Base-by-base conservation (phyloP, 2,888 invertebrate genomes). In the Agonum fuliginosum region DNA sequence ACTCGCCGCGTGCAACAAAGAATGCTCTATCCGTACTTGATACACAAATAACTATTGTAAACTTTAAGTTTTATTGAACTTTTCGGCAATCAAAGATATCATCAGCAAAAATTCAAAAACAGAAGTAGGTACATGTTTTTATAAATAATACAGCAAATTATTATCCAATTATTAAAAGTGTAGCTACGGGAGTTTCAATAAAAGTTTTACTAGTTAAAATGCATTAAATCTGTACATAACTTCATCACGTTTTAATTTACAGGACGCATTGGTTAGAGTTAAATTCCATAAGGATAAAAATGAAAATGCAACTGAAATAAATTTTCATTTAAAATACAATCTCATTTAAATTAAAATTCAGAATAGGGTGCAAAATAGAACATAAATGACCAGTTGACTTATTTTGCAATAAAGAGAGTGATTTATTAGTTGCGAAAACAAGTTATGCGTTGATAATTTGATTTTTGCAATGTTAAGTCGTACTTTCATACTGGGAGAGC, bases 361-460 rank as follows among this genome's bases (percentile, higher is more conserved):
- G 54, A 54, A 24, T 54, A n/a, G 54, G 24, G 5, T 0, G 24
- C 3, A 12, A 27, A 54, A 54, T 24, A 5, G 22, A 24, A n/a
- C 10, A n/a, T 3, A 54, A 62, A 62, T 30, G 12, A 62, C 14
- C 58, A 62, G 58, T 30, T 62, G 27, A 27, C 30, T 62, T 62
- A 62, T 62, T 62, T 62, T 14, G 19, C 58, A 62, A 34, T 62
- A 62, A 62, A 30, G 58, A n/a, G 58, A 17, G 17, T 62, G 58
- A 62, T 62, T 62, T 62, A 62, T 62, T 62, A 62, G 58, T 34
- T 62, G 1, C 4, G 34, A 10, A 62, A 62, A 30, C 17, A 62
- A 30, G 58, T 72, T 72, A n/a, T 72, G 22, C 8, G 46, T 20
- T 72, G 69, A 51, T 34, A 72, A 54, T 51, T 54, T 51, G 1